Conservation (phyloP, 2,113 vertebrate species). For the Stegastes partitus region DNA sequence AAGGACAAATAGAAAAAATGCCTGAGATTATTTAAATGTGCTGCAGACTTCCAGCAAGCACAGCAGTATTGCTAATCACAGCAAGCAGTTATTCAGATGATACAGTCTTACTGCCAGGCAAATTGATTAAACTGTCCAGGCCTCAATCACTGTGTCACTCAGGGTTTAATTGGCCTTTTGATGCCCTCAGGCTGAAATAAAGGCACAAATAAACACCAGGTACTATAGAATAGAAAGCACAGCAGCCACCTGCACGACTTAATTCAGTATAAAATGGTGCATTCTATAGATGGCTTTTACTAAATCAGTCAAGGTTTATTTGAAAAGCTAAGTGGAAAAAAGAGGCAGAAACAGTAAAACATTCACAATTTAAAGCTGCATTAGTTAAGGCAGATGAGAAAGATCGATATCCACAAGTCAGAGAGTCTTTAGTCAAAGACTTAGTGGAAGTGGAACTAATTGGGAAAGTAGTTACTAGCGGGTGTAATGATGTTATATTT, state of each 20-base stretch:
- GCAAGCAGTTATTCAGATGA: constrained; percentile 41
- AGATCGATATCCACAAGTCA: too few relatives aligned
- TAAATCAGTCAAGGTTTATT: not conserved
- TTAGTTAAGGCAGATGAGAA: too few relatives aligned
- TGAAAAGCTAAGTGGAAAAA: not conserved
- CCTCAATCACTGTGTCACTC: constrained; percentile 42
- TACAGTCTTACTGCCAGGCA: constrained; percentile 23
- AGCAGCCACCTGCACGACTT: constrained; percentile 4
- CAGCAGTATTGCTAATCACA: constrained; percentile 44
- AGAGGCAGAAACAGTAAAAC: not conserved
- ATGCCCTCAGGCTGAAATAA: constrained; percentile 46
- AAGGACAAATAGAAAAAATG: not conserved
- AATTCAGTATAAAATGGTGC: not conserved
- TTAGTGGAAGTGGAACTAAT: too few relatives aligned
- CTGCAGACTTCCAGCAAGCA: not conserved
- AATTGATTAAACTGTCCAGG: constrained; percentile 70
- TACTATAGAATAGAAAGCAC: constrained; percentile 8
- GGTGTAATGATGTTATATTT: too few relatives aligned
- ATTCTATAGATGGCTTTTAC: not conserved
- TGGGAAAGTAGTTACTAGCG: too few relatives aligned
- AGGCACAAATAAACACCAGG: constrained; percentile 51
- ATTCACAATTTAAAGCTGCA: too few relatives aligned
- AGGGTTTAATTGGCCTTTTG: constrained; percentile 52
- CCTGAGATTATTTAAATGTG: constrained; percentile 9
- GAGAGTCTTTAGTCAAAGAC: too few relatives aligned